phyloP scores from a whole-genome alignment of 2,113 vertebrate genomes.

The Cottus gobio region DNA sequence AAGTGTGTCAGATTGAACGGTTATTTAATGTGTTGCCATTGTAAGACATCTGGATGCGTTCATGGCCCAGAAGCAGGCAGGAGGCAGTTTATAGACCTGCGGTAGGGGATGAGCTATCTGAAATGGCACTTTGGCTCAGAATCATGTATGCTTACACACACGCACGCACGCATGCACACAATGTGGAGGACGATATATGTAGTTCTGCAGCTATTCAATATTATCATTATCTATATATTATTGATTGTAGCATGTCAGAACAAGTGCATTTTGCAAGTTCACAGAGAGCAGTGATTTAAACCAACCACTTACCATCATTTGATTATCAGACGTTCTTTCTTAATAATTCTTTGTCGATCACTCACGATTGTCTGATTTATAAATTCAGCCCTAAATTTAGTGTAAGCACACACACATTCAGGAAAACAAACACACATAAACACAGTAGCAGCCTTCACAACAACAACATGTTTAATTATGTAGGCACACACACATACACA shows the following conservation, averaged over 20 bases:
- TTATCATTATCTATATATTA: constrained; percentile 12
- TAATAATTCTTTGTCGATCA: constrained; percentile 17
- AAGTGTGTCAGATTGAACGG: constrained; percentile 79
- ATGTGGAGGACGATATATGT: not conserved
- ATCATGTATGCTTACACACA: constrained; percentile 37
- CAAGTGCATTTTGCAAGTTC: not conserved
- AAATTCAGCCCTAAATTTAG: not conserved
- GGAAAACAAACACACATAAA: constrained; percentile 11
- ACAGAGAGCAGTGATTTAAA: not conserved
- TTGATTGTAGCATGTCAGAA: constrained; percentile 12
- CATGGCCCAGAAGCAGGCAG: constrained; percentile 78
- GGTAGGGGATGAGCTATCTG: constrained; percentile 62
- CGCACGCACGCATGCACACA: constrained; percentile 4
- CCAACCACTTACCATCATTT: not conserved
- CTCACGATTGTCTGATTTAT: constrained; percentile 1
- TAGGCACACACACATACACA: not conserved
- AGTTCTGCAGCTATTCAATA: constrained; percentile 11
- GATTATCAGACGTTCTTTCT: constrained; percentile 12
- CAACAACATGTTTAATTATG: constrained; percentile 60
- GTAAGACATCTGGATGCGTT: constrained; percentile 81
- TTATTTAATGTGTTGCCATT: constrained; percentile 83
- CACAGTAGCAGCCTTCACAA: constrained; percentile 32
- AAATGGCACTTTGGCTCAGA: constrained; percentile 63
- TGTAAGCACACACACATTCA: not conserved
- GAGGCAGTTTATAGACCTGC: constrained; percentile 78